Base-by-base conservation (phyloP, 2,113 vertebrate species). In the Neolamprologus falcicula region DNA sequence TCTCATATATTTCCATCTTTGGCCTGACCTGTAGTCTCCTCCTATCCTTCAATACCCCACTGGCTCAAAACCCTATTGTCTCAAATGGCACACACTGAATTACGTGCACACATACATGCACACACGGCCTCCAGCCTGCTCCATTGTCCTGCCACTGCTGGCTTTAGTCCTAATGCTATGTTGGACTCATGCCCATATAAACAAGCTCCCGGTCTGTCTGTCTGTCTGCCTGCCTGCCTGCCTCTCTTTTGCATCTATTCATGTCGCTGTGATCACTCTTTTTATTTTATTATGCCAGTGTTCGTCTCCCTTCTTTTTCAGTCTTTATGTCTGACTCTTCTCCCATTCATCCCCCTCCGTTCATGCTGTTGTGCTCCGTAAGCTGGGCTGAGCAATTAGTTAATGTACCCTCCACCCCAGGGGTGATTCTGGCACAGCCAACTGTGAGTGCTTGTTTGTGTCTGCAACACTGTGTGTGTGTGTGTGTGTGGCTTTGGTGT, bases 301-400 rank as follows among this genome's bases (percentile, higher is more conserved):
- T 83, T 57, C 55, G 6, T 86, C 85, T 61, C 76, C 78, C 40
- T 59, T 79, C 55, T 79, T 82, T 35, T 47, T 90, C 86, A 1
- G 16, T 52, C 86, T 85, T 73, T 78, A 24, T 66, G 76, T 76
- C 73, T 68, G 16, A 17, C 52, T 89, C 73, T 11, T 82, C 86
- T 92, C 88, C 42, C 55, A 55, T 47, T 90, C 50, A 63, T 54
- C 86, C 79, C 35, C 37, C 66, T 82, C 54, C 21, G 83, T 90
- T 83, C 59, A 78, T 40, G 80, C 90, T 79, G 86, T 59, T 93
- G 91, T 90, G 89, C 59, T 86, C 86, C 81, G 79, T 86, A 86
- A 95, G 92, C 89, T 21, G 88, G 81, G 80, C 91, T 86, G 87
- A 93, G 93, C 94, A 96, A 95, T 95, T 95, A 95, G 92, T 94